Percentiles rank a stretch among this genome's conserved stretches.
Conservation (phyloP, 2,888 invertebrate genomes). For the Idaea dimidiata region DNA sequence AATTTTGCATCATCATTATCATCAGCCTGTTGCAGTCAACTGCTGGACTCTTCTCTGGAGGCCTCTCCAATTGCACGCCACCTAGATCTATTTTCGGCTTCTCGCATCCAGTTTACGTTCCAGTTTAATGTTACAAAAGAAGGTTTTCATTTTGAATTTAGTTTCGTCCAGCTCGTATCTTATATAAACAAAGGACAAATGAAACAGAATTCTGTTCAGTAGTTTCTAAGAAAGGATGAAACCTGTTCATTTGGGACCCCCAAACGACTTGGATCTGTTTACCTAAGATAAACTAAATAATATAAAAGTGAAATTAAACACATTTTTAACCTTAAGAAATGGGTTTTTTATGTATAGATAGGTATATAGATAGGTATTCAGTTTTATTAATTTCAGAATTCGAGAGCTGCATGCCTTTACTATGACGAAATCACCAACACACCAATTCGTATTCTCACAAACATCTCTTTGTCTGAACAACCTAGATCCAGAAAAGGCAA, state of each 20-base stretch:
- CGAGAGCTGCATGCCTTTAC: not conserved
- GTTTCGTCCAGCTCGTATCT: slow-evolving; percentile 37
- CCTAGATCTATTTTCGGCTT: too few relatives aligned
- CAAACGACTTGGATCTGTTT: slow-evolving; percentile 32
- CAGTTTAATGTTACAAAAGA: too few relatives aligned
- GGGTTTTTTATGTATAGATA: not conserved
- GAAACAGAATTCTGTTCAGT: slow-evolving; percentile 61
- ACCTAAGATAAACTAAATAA: slow-evolving; percentile 19
- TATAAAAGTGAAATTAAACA: slow-evolving; percentile 4
- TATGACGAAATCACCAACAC: not conserved
- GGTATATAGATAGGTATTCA: too few relatives aligned
- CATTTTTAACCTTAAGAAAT: not conserved
- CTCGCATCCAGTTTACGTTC: too few relatives aligned
- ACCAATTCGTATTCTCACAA: not conserved
- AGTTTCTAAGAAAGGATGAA: slow-evolving; percentile 68
- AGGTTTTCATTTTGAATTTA: not conserved
- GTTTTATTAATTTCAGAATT: not conserved
- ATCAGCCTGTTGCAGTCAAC: too few relatives aligned
- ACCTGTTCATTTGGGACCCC: slow-evolving; percentile 35
- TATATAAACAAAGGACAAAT: slow-evolving; percentile 45
- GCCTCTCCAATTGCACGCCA: too few relatives aligned
- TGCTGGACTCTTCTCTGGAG: too few relatives aligned
- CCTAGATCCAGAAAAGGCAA: slow-evolving; percentile 33
- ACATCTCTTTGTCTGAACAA: slow-evolving; percentile 17
- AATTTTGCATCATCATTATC: too few relatives aligned